Evolutionary conservation across 2,113 vertebrate species (phyloP).

Genomic region (Rhadina sibilatrix): DNA sequence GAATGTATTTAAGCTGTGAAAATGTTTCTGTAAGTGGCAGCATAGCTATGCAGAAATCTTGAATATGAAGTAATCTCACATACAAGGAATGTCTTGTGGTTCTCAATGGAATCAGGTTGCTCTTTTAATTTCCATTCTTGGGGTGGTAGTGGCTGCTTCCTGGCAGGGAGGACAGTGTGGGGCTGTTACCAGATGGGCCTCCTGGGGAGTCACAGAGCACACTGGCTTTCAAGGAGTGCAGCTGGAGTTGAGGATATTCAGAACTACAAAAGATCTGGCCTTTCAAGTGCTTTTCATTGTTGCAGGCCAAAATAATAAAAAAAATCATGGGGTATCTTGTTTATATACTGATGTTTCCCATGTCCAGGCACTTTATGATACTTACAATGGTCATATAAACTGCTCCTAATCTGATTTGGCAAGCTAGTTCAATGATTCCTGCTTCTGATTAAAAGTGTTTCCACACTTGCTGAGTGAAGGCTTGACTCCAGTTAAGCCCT

Average conservation of each 20-base stretch:
- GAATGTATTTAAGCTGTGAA: conserved; percentile 41
- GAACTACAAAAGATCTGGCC: not conserved
- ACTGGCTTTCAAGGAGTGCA: not conserved
- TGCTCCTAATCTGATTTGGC: conserved; percentile 26
- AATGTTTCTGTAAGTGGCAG: conserved; percentile 28
- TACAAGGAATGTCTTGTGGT: not conserved
- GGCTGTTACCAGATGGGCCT: not conserved
- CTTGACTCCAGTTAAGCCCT: not conserved
- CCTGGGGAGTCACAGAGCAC: not conserved
- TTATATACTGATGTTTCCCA: not conserved
- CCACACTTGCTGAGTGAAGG: not conserved
- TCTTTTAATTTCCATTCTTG: conserved; percentile 19
- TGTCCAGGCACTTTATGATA: not conserved
- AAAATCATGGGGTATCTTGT: not conserved
- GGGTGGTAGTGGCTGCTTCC: not conserved
- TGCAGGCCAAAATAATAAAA: not conserved
- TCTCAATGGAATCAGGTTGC: conserved; percentile 14
- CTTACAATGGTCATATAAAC: not conserved
- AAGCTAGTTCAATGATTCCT: not conserved
- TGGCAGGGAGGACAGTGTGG: not conserved
- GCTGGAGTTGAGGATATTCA: not conserved
- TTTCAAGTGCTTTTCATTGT: not conserved
- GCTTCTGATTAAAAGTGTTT: conserved; percentile 5
- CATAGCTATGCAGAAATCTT: not conserved
- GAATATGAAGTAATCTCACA: conserved; percentile 34